Conservation (phyloP, 2,888 invertebrate species). For the Plagodis pulveraria region DNA sequence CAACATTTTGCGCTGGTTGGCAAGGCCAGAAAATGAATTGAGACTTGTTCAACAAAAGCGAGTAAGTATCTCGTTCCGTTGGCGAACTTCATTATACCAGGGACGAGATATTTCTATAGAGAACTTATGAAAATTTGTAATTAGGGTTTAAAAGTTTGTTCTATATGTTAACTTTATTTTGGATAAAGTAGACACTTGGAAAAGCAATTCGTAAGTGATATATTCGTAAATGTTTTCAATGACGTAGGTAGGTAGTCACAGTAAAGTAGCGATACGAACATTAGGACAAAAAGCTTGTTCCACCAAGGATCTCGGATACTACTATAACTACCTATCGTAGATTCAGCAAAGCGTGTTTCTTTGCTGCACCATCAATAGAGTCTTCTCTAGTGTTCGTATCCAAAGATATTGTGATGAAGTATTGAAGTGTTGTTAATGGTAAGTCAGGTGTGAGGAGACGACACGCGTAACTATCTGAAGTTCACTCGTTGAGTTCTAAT, state of each 20-base stretch:
- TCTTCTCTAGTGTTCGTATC: background rate
- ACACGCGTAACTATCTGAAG: constrained; percentile 23
- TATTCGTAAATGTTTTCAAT: constrained; percentile 40
- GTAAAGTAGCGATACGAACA: background rate
- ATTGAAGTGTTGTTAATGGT: constrained; percentile 1
- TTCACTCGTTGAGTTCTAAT: constrained; percentile 40
- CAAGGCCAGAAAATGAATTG: constrained; percentile 48
- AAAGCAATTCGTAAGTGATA: constrained; percentile 51
- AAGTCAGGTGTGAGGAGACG: background rate
- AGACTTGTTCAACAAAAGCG: constrained; percentile 42
- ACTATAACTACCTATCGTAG: too few relatives aligned
- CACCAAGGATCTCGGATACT: too few relatives aligned
- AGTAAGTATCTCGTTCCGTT: constrained; percentile 40
- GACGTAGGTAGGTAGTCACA: constrained; percentile 9
- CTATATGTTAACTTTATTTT: constrained; percentile 50
- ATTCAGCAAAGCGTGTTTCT: too few relatives aligned
- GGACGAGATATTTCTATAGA: constrained; percentile 42
- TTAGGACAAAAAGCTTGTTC: background rate
- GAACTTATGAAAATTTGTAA: constrained; percentile 48
- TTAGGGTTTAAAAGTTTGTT: constrained; percentile 51
- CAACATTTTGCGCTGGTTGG: constrained; percentile 46
- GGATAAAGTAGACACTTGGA: constrained; percentile 44
- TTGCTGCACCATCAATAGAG: background rate
- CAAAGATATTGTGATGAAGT: constrained; percentile 3
- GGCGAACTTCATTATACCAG: constrained; percentile 37